Conservation (phyloP, 2,888 invertebrate genomes). For the Hetaerina titia region DNA sequence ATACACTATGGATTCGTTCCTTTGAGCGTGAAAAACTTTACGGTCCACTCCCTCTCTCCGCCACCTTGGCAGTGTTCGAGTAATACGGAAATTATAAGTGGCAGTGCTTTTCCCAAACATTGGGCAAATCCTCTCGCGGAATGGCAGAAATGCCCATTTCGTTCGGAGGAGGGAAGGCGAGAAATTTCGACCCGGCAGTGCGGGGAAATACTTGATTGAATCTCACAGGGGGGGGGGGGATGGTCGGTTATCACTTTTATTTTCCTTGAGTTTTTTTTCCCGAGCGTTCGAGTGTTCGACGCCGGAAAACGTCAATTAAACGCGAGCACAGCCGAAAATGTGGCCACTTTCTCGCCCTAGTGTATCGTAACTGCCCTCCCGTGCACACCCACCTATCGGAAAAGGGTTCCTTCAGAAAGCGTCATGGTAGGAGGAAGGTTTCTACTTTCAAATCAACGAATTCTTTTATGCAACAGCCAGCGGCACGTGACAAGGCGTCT, state of each 20-base stretch:
- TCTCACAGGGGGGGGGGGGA: not conserved
- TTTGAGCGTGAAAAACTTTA: no score
- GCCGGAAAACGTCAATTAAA: conserved; percentile 27
- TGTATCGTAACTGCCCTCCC: not conserved
- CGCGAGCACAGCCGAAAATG: not conserved
- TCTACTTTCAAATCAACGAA: not conserved
- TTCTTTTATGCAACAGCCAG: not conserved
- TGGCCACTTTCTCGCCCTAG: not conserved
- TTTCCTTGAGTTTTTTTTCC: not conserved
- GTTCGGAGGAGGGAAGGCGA: not conserved
- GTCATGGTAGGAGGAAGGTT: not conserved
- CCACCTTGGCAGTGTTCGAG: not conserved
- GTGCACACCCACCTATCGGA: not conserved
- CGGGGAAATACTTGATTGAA: not conserved
- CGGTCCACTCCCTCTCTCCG: no score
- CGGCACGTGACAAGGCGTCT: not conserved
- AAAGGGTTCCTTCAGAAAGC: no score
- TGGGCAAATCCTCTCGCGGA: not conserved
- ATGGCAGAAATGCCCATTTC: not conserved
- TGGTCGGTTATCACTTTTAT: not conserved
- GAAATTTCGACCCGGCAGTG: not conserved
- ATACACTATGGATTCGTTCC: no score
- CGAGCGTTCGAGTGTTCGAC: not conserved
- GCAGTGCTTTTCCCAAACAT: not conserved
- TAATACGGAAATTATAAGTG: not conserved